Conservation (phyloP, 2,113 vertebrate species). For the Hyperopisus bebe region DNA sequence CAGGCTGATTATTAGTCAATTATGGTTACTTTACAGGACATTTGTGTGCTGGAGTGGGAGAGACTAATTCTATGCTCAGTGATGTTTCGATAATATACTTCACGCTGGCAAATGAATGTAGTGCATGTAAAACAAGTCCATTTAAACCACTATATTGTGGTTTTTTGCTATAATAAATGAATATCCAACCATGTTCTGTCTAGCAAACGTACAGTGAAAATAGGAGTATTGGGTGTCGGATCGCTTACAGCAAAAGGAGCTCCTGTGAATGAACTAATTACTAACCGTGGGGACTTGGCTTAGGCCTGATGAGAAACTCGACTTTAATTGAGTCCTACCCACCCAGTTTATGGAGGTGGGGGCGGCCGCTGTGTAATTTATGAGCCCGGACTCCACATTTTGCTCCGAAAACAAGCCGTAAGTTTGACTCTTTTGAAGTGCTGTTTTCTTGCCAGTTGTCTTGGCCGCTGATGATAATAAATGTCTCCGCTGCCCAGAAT, state of each 20-base stretch:
- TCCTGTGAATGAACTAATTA: neutral
- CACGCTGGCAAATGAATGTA: conserved; percentile 28
- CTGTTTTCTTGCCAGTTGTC: neutral
- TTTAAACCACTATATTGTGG: neutral
- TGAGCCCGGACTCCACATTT: neutral
- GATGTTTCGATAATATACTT: conserved; percentile 46
- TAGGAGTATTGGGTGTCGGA: neutral
- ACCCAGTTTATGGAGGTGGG: neutral
- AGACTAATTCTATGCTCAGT: conserved; percentile 38
- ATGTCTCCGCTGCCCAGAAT: neutral
- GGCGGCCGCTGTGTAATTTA: neutral
- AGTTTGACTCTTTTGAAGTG: neutral
- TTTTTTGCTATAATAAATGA: neutral
- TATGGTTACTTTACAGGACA: conserved; percentile 40
- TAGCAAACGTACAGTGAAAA: neutral
- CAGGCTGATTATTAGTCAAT: conserved; percentile 45
- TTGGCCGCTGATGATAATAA: neutral
- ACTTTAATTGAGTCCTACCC: neutral
- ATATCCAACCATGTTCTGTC: neutral
- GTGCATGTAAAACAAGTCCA: neutral
- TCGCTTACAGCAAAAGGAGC: neutral
- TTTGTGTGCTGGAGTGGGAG: conserved; percentile 15
- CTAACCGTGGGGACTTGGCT: conserved; percentile 2
- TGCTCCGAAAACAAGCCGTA: neutral
- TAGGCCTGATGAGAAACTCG: neutral